Base-by-base conservation (phyloP, 37 sponge, comb jelly and placozoan genomes). In the Axinella damicornis region DNA sequence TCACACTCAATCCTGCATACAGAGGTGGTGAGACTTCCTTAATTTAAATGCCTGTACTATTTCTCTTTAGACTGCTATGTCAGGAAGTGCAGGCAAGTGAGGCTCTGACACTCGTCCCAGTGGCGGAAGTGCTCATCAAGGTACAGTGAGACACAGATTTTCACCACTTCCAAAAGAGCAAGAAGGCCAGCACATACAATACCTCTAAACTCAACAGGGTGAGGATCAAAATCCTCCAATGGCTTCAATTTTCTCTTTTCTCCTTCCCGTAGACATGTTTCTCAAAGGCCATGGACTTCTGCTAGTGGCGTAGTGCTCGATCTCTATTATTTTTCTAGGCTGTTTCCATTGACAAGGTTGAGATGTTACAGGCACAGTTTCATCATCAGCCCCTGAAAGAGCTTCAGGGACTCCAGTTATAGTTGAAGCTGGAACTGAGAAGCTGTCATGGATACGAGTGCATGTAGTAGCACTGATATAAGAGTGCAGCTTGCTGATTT, bases 391-490 rank as follows among this genome's bases (percentile, higher is more conserved):
- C 1, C 57, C 73, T n/a, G n/a, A n/a, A n/a, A n/a, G n/a, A 2
- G 36, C 34, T 11, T 19, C 30, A 13, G 53, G 39, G 2, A 17
- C 19, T 33, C 24, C 28, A 32, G 18, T 0, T 0, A 36, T 16
- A 77, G 66, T 33, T 63, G 61, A 40, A 90, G 25, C n/a, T n/a
- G n/a, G n/a, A n/a, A n/a, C n/a, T n/a, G n/a, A n/a, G n/a, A n/a
- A n/a, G n/a, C n/a, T n/a, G n/a, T n/a, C n/a, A n/a, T n/a, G 27
- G 66, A 41, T 22, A 65, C 79, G 18, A 84, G 82, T 28, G 86
- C 86, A 81, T 91, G 86, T 17, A 91, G 71, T 11, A 91, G 35
- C 69, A 77, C 86, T 36, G 91, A 91, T n/a, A 91, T 71, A 67
- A 85, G 86, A 33, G 83, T 88, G 53, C 81, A 82, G 78, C 77